phyloP scores from a whole-genome alignment of 2,888 invertebrate genomes.

The Gastracanthus pulcherrimus region DNA sequence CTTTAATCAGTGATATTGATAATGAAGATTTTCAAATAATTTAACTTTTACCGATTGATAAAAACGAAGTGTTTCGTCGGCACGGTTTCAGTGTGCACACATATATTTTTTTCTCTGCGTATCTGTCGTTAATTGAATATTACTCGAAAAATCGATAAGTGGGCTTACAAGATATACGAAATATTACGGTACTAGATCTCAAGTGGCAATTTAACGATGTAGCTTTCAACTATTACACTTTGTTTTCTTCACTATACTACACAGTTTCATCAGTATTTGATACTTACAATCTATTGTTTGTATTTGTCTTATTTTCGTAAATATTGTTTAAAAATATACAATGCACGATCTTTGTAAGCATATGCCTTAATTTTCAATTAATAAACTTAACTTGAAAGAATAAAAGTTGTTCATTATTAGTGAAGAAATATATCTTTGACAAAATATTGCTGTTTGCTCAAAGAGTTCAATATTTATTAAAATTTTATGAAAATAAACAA shows the following conservation, averaged over 20 bases:
- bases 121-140: constrained; percentile 12
- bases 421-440: neutral
- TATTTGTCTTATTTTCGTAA: neutral
- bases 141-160: constrained; percentile 39
- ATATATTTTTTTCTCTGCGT: constrained; percentile 20
- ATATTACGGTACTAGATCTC: constrained; percentile 58
- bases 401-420: neutral
- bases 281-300: constrained; percentile 6
- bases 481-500: neutral
- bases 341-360: neutral
- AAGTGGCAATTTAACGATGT: constrained; percentile 55
- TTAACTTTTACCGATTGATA: neutral
- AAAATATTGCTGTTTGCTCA: neutral
- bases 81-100: constrained; percentile 13
- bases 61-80: constrained; percentile 14
- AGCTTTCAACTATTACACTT: neutral
- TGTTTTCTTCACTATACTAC: constrained; percentile 9
- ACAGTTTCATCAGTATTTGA: constrained; percentile 33
- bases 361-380: neutral
- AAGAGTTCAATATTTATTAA: neutral
- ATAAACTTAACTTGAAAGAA: neutral
- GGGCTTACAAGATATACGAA: constrained; percentile 51
- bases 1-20: neutral
- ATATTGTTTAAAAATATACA: neutral
- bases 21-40: too few relatives aligned